Evolutionary conservation across 2,888 invertebrate genomes (phyloP), one percentile per base, ranked within the genome.

Genomic region (Sphaerophoria rueppellii): DNA sequence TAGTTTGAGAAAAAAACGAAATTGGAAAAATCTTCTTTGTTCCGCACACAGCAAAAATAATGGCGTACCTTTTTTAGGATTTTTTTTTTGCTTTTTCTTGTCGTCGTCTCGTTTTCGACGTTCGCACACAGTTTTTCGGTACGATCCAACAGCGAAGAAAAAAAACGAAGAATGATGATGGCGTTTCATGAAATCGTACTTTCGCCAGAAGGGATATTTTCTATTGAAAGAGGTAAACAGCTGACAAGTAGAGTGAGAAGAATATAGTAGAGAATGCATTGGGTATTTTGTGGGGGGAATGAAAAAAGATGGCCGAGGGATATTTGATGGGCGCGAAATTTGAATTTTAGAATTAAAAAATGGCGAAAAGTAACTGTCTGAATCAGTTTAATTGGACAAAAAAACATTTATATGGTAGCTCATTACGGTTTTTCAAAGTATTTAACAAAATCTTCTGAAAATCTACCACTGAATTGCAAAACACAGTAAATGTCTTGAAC

Each of bases 141-240:
- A 81, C 81, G 81, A 73, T 81, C 80, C 76, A 81, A 85, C 69
- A 72, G 77, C 80, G 85, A 85, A 85, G 85, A 81, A 85, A 85
- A 85, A 85, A 81, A 73, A 57, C 81, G 9, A 81, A 65, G 85
- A 85, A 85, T 85, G 85, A 83, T 79, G 83, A 73, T 85, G 85
- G 85, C 85, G 85, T 85, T 85, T 76, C 85, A 63, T 7, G 14
- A 57, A 52, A 73, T 81, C 61, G 75, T 80, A 80, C 83, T 83
- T 83, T 83, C 80, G 83, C 83, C 80, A 83, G 83, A 65, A 50
- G 80, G 81, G 72, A 50, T 52, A 50, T 71, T 71, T 72, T 57
- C 32, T 74, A 32, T 57, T 48, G 35, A 12, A 60, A 24, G 35
- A 52, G 32, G 48, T 57, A 77, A 85, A 81, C 85, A 85, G 85